Base-by-base conservation (phyloP, 2,797 vertebrate species). In the Spondyliosoma cantharus region DNA sequence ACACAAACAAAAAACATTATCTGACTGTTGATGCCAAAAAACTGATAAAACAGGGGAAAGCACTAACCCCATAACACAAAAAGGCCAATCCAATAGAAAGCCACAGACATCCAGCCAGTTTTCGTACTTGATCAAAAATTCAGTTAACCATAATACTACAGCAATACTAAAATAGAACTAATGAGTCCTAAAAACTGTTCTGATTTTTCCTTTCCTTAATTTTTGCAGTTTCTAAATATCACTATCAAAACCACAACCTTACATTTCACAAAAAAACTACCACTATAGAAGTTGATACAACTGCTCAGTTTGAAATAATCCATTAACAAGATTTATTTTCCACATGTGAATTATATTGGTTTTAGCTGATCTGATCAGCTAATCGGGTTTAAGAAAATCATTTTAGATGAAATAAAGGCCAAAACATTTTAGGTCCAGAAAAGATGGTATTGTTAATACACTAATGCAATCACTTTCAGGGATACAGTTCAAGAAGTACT, bases 1-100 rank as follows among this genome's bases (percentile, higher is more conserved):
- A 22, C 27, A 72, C 67, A 80, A 77, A 74, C 53, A 69, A 15
- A 66, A 67, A 79, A 49, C 62, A 66, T 53, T 63, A 64, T 56
- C 60, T 7, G 52, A 56, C 43, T 22, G 45, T 5, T 25, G 7
- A 48, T 59, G 62, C 71, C 67, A 85, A 78, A 48, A 78, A 48
- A 71, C 46, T 49, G 24, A 65, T 61, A 70, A 0, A 60, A 29
- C 45, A 60, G 19, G 57, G n/a, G 6, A 59, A n/a, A 57, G 16
- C 15, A 62, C n/a, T 17, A 25, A 42, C 14, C 25, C 20, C 27
- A 50, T 24, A 17, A 62, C 48, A 37, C 32, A 37, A 37, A 50
- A n/a, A n/a, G 9, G 0, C 11, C 9, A 52, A 52, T 12, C n/a
- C 12, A 13, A 52, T 22, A 52, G 12, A 37, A 22, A 52, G 11